These are phyloP conservation scores for Perccottus glenii DNA, from an alignment of 2,113 vertebrate genomes.

Conservation along the genomic window DNA sequence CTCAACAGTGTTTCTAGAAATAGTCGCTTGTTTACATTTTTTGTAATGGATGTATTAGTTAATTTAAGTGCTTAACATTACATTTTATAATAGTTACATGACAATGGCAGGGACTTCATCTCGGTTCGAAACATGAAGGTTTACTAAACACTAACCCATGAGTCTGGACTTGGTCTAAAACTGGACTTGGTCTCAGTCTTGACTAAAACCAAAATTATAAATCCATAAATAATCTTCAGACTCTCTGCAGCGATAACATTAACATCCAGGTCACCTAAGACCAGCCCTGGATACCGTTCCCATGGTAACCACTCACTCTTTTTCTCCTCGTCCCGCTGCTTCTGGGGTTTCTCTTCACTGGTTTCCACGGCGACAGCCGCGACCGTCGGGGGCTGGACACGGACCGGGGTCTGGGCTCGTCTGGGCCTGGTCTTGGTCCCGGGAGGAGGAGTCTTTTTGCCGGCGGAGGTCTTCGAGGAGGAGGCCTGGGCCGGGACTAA, in stretches of 20 bases:
- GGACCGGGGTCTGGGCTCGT: constrained; percentile 76
- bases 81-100: too few species aligned
- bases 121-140: too few species aligned
- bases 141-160: too few species aligned
- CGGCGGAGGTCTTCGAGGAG: constrained; percentile 76
- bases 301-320: constrained; percentile 63
- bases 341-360: constrained; percentile 35
- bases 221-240: too few species aligned
- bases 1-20: too few species aligned
- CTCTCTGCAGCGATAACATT: neutral
- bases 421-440: constrained; percentile 82
- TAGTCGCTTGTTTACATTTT: too few species aligned
- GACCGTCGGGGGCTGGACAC: constrained; percentile 68
- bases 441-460: constrained; percentile 77
- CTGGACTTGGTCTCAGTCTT: too few species aligned
- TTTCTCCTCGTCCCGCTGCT: constrained; percentile 67
- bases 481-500: constrained; percentile 69
- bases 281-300: constrained; percentile 12
- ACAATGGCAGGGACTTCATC: too few species aligned
- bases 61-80: too few species aligned
- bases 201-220: too few species aligned
- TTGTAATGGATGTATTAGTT: too few species aligned
- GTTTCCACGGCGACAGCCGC: constrained; percentile 75
- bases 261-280: constrained; percentile 31
- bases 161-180: too few species aligned